Conservation (phyloP, 2,113 vertebrate genomes). For the Pelodiscus sinensis region DNA sequence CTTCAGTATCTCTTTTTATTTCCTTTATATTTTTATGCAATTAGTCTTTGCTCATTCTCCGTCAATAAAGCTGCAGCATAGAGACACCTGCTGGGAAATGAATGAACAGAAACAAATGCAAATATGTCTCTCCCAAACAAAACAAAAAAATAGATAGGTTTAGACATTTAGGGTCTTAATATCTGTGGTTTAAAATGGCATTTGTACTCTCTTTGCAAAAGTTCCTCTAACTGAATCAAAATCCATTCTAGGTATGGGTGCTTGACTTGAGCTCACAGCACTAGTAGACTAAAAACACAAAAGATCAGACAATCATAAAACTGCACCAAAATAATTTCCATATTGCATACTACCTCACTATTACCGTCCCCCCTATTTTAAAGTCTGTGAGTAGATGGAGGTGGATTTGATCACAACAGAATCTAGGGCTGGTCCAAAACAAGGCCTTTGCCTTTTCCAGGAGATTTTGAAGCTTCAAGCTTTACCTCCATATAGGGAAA, state of each 20-base stretch:
- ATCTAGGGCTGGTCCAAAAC: background rate
- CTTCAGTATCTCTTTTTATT: background rate
- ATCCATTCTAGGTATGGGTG: background rate
- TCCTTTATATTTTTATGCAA: constrained; percentile 51
- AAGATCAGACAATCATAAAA: background rate
- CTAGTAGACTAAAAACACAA: background rate
- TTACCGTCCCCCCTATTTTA: background rate
- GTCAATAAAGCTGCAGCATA: constrained; percentile 79
- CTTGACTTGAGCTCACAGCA: background rate
- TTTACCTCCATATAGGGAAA: background rate
- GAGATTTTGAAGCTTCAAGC: background rate
- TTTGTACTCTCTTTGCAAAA: background rate
- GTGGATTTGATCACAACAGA: background rate
- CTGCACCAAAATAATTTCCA: background rate
- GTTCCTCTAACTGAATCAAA: background rate
- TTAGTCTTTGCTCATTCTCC: constrained; percentile 61
- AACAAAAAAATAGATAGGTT: background rate
- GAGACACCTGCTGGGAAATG: constrained; percentile 85
- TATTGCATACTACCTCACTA: background rate
- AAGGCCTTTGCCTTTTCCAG: background rate
- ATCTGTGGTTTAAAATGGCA: background rate
- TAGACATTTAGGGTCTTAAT: background rate
- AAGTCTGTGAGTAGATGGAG: background rate
- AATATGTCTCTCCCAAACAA: constrained; percentile 46
- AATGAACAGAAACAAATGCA: constrained; percentile 77